Evolutionary conservation across 2,888 invertebrate species (phyloP).

Genomic region (Epinotia demarniana): DNA sequence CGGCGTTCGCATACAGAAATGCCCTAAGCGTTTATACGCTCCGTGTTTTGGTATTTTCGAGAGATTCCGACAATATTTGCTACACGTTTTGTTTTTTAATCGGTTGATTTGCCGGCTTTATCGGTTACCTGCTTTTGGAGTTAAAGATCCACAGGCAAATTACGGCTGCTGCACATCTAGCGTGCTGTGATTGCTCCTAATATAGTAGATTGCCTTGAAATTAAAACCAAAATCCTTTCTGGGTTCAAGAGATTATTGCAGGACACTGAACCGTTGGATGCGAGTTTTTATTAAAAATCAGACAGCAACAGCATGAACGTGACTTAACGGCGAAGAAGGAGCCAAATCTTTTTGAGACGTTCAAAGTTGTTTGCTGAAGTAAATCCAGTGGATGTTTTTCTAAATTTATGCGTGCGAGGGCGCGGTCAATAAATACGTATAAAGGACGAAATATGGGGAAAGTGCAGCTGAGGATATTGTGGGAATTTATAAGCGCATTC

Average conservation of each 20-base stretch:
- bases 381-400: constrained; percentile 30
- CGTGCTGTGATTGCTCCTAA: constrained; percentile 9
- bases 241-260: constrained; percentile 3
- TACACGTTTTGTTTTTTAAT: constrained; percentile 45
- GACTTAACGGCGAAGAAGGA: constrained; percentile 30
- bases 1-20: constrained; percentile 77
- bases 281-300: constrained; percentile 35
- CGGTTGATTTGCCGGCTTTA: constrained; percentile 43
- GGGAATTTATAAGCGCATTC: constrained; percentile 37
- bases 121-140: constrained; percentile 43
- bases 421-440: constrained; percentile 42
- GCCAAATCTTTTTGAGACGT: constrained; percentile 31
- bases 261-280: constrained; percentile 22
- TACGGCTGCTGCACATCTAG: constrained; percentile 17
- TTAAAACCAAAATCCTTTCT: constrained; percentile 3
- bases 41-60: constrained; percentile 49
- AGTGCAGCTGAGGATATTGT: constrained; percentile 40
- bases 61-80: constrained; percentile 45
- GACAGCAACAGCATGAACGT: constrained; percentile 28
- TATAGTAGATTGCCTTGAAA: constrained; percentile 13
- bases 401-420: constrained; percentile 39
- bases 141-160: constrained; percentile 17
- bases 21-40: constrained; percentile 67
- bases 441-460: constrained; percentile 32
- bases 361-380: constrained; percentile 27